Evolutionary conservation across 2,797 vertebrate genomes (phyloP).

Genomic region (Coracias cyanogaster): DNA sequence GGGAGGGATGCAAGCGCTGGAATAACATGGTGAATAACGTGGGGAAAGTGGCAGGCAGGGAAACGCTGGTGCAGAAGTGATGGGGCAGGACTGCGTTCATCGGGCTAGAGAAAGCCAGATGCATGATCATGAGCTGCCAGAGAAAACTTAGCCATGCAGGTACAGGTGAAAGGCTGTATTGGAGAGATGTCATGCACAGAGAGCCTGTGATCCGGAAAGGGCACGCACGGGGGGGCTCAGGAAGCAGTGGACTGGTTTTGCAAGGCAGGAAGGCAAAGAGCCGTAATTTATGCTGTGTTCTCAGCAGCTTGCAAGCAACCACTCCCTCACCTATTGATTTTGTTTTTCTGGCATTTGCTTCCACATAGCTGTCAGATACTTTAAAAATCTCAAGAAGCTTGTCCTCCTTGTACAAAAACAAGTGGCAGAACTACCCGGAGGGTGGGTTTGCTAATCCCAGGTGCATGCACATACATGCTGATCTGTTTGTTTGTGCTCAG

Average conservation of each 20-base stretch:
- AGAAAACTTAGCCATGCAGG: background rate
- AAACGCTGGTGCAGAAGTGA: background rate
- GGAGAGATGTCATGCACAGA: background rate
- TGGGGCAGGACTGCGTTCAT: background rate
- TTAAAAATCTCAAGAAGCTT: background rate
- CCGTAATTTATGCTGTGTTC: background rate
- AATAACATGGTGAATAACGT: background rate
- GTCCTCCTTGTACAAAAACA: background rate
- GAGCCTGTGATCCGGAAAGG: background rate
- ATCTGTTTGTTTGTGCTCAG: background rate
- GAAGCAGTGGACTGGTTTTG: background rate
- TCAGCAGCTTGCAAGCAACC: background rate
- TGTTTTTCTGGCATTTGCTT: background rate
- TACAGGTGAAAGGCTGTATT: background rate
- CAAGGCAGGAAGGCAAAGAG: background rate
- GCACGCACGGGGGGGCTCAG: background rate
- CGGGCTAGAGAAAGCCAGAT: background rate
- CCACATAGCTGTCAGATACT: conserved; percentile 28
- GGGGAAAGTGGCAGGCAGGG: background rate
- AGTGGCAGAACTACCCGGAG: background rate
- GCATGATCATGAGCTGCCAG: background rate
- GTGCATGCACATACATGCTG: background rate
- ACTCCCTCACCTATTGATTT: background rate
- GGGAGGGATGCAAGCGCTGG: background rate
- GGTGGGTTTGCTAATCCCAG: background rate